phyloP scores from a whole-genome alignment of 1,140 invertebrate genomes.

The Hestina assimilis region DNA sequence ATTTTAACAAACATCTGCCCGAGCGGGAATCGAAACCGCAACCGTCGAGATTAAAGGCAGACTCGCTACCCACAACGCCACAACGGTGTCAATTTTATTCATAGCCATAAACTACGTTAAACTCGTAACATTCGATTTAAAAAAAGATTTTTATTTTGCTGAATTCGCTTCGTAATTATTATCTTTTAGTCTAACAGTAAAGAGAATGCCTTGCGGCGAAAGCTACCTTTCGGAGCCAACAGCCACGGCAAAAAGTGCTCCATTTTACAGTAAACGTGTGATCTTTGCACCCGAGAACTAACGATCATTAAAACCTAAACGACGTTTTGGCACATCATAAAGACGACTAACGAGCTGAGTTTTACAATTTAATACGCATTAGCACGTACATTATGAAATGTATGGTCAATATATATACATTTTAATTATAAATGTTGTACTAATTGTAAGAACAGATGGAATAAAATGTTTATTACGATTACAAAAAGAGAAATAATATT shows the following conservation, averaged over 20 bases:
- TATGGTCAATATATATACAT: background rate
- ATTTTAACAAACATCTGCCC: too few species aligned
- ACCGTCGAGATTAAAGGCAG: too few species aligned
- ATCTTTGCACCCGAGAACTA: background rate
- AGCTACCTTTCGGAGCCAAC: background rate
- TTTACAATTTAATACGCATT: conserved; percentile 4
- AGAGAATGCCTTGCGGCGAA: background rate
- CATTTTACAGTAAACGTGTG: conserved; percentile 1
- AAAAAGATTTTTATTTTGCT: background rate
- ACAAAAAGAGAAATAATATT: too few species aligned
- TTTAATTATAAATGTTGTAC: too few species aligned
- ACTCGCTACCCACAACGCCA: too few species aligned
- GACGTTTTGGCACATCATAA: conserved; percentile 1
- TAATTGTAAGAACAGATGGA: too few species aligned
- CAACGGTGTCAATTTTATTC: too few species aligned
- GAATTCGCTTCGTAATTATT: background rate
- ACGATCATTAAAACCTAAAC: conserved; percentile 6
- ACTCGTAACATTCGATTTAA: too few species aligned
- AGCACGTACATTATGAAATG: background rate
- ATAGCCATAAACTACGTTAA: too few species aligned
- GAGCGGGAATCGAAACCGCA: too few species aligned
- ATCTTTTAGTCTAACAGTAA: background rate
- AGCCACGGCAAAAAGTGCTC: background rate
- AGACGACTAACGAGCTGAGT: background rate
- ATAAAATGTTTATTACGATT: too few species aligned